Evolutionary conservation across 2,797 vertebrate species (phyloP).

Genomic region (Florisuga fusca): DNA sequence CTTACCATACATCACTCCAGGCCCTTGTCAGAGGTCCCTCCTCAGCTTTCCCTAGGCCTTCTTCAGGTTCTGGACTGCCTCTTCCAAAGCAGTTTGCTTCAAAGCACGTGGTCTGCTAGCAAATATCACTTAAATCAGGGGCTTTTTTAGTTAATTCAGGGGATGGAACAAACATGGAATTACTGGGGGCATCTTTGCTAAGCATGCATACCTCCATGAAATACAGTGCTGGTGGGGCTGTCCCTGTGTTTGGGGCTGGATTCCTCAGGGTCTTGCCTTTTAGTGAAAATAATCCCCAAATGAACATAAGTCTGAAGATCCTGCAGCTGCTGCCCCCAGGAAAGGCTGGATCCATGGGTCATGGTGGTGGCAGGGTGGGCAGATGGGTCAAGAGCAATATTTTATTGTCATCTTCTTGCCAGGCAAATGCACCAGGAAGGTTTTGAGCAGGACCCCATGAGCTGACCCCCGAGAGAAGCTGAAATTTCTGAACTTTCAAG

Average conservation of each 20-base stretch:
- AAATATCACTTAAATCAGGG: neutral
- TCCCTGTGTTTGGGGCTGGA: neutral
- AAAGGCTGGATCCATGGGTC: too few relatives aligned
- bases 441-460: neutral
- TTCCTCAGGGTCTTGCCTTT: neutral
- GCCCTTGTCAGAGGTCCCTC: too few relatives aligned
- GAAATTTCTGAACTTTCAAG: neutral
- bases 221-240: neutral
- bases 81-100: fast-evolving
- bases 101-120: neutral
- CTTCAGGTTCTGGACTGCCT: neutral
- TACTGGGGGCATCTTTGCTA: neutral
- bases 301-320: neutral
- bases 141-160: neutral
- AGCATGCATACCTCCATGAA: neutral
- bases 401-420: neutral
- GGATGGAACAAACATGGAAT: neutral
- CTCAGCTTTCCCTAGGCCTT: too few relatives aligned
- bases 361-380: too few relatives aligned
- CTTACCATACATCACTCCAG: too few relatives aligned
- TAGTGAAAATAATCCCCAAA: neutral
- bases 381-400: neutral
- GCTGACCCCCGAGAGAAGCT: neutral
- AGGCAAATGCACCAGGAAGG: neutral
- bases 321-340: neutral